A percentile compares a stretch with the other conserved stretches of the same genome.
phyloP scores from a whole-genome alignment of 1,140 invertebrate genomes.

The Tetranychus cinnabarinus region DNA sequence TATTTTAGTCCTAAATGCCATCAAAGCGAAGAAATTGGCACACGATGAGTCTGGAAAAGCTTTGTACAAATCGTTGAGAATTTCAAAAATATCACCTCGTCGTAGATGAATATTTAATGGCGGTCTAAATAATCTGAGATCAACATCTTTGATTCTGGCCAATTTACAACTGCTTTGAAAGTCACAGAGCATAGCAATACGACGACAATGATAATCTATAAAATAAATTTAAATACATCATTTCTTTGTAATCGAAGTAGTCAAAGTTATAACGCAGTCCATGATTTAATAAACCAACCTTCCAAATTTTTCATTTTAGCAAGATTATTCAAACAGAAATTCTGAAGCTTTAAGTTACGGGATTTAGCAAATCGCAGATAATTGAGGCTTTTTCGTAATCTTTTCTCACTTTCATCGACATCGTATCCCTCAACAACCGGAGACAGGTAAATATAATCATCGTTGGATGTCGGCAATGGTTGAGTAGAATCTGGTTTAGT shows the following conservation, averaged over 20 bases:
- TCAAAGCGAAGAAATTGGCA: neutral
- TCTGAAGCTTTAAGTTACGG: neutral
- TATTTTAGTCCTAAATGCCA: neutral
- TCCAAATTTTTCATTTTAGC: neutral
- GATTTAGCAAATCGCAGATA: neutral
- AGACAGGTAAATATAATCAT: neutral
- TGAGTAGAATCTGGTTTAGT: neutral
- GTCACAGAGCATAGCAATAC: constrained; percentile 10
- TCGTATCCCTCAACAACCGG: neutral
- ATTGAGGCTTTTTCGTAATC: neutral
- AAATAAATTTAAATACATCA: neutral
- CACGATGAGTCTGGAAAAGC: neutral
- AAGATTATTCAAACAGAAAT: neutral
- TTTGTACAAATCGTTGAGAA: neutral
- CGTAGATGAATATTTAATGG: constrained; percentile 1
- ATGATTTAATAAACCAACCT: neutral
- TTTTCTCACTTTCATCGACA: neutral
- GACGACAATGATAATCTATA: constrained; percentile 6
- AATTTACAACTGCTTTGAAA: constrained; percentile 1
- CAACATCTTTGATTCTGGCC: constrained; percentile 4
- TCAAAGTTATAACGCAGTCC: neutral
- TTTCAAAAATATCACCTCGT: neutral
- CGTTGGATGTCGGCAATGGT: neutral
- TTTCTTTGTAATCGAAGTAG: neutral
- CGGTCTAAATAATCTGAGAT: constrained; percentile 6